Base-by-base conservation (phyloP, 2,888 invertebrate species). In the Aphodius sticticus region DNA sequence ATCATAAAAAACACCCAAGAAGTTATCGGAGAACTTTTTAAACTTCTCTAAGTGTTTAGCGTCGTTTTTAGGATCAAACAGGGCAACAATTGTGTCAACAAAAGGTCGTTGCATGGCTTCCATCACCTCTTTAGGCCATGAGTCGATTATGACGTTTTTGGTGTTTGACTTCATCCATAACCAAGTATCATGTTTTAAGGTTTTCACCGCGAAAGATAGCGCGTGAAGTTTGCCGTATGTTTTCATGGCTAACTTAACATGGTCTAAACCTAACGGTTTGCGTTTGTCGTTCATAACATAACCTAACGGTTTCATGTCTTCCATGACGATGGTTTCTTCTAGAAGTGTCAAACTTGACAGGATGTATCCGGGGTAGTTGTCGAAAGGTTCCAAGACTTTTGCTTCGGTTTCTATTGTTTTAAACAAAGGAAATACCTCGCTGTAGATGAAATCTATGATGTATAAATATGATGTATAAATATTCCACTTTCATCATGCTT, bases 171-270 rank as follows among this genome's bases (percentile, higher is more conserved):
- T 76, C 6, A 86, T 38, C 71, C 82, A 78, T 12, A 83, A 37
- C 78, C 85, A 85, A 26, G 82, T 70, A 16, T 84, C 84, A 0
- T 84, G 84, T 37, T 83, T 80, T 36, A 84, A 82, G 76, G 84
- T 84, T 26, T 82, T 82, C 69, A 86, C 70, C 0, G 85, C 86
- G 78, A 84, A 86, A 0, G 85, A 86, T 6, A 86, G 71, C 5
- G 86, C 84, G 78, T 87, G 87, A 26, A 85, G 82, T 76, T 83
- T 84, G 6, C 84, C 87, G 75, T 87, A 84, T 16, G 85, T 84
- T 74, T 82, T 82, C 78, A 86, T 79, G 15, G 85, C 85, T 7
- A 87, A 74, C 15, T 79, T 77, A 6, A 83, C 83, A 77, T 86
- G 86, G 36, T 85, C 77, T 14, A 83, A 84, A 81, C 86, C 84